Conservation (phyloP, 2,113 vertebrate species). For the Rallus limicola region DNA sequence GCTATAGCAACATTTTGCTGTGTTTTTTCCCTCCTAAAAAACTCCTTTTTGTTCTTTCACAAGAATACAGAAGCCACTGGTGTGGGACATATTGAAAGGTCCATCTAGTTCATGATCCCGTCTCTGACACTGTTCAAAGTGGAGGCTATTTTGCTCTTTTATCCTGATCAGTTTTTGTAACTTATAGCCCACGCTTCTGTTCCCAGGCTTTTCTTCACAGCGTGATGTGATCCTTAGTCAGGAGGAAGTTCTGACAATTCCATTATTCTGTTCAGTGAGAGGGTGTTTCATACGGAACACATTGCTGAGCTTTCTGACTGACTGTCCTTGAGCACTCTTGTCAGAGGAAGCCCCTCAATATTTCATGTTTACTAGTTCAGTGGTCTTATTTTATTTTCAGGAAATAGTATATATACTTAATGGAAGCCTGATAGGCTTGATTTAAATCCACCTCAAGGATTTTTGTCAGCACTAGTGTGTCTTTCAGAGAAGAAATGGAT, state of each 20-base stretch:
- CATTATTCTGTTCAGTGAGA: background rate
- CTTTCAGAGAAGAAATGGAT: background rate
- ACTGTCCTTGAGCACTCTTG: background rate
- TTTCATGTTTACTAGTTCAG: conserved; percentile 27
- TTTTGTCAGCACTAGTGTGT: background rate
- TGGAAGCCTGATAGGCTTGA: background rate
- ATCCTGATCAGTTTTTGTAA: background rate
- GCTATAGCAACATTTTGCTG: background rate
- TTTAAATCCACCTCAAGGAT: conserved; percentile 3
- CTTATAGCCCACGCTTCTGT: background rate
- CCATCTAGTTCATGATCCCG: background rate
- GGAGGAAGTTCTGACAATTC: background rate
- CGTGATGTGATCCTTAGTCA: background rate
- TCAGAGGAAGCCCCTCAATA: background rate
- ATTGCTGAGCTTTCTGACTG: background rate
- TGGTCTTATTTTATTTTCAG: background rate
- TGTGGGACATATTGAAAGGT: background rate
- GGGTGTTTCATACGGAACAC: background rate
- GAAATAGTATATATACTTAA: background rate
- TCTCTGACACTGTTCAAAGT: background rate
- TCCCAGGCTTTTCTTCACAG: background rate
- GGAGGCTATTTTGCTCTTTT: background rate
- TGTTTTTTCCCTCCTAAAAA: background rate
- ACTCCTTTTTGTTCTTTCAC: background rate
- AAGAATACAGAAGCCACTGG: background rate